These are phyloP conservation scores for Muscina levida DNA, from an alignment of 2,888 invertebrate species.

Conservation along the genomic window DNA sequence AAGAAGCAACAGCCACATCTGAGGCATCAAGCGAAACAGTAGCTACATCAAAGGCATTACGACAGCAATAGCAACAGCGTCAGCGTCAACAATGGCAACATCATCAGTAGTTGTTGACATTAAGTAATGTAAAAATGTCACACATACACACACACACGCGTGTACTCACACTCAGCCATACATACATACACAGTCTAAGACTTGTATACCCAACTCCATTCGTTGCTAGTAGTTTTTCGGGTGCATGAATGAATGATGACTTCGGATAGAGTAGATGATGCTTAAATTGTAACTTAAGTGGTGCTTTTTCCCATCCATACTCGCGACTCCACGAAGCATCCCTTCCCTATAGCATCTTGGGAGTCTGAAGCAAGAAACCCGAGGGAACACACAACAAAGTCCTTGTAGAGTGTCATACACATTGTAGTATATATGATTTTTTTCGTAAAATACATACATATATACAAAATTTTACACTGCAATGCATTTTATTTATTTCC, in stretches of 20 bases:
- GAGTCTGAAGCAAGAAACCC: too few species aligned
- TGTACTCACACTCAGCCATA: background rate
- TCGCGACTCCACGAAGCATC: background rate
- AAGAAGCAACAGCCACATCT: background rate
- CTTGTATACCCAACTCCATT: background rate
- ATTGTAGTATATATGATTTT: background rate
- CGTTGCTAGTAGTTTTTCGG: background rate
- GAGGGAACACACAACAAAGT: too few species aligned
- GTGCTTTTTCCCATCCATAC: conserved; percentile 28
- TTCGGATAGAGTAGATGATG: conserved; percentile 61
- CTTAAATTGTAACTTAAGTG: conserved; percentile 61
- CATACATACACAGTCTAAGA: background rate
- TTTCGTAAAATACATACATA: background rate
- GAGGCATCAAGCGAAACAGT: background rate
- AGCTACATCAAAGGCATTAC: background rate
- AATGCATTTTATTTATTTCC: background rate
- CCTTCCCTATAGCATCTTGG: too few species aligned
- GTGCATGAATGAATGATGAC: conserved; percentile 62
- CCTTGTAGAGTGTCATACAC: too few species aligned
- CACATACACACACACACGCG: background rate
- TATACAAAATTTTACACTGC: background rate
- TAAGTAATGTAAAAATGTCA: conserved; percentile 55
- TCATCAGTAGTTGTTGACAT: conserved; percentile 59
- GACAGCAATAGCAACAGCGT: background rate
- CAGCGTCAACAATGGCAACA: conserved; percentile 21